Conservation (phyloP, 2,797 vertebrate species). For the Rhyacichthys aspro region DNA sequence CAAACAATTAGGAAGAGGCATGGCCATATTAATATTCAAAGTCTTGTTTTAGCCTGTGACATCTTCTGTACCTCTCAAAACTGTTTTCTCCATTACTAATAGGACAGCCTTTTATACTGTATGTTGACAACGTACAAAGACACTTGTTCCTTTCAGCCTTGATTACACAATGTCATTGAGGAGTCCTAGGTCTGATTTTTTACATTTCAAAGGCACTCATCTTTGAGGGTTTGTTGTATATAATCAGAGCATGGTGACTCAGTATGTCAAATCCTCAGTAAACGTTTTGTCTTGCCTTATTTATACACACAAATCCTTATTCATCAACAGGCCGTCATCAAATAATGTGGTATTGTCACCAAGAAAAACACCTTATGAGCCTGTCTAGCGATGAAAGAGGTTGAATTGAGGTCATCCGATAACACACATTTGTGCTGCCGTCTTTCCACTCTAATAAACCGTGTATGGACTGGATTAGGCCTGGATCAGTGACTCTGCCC, state of each 20-base stretch:
- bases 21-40: constrained; percentile 18
- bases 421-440: constrained; percentile 45
- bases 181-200: constrained; percentile 13
- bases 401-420: constrained; percentile 38
- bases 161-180: constrained; percentile 10
- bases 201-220: constrained; percentile 37
- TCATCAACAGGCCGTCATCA: constrained; percentile 20
- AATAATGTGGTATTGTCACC: constrained; percentile 37
- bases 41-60: constrained; percentile 35
- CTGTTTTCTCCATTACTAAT: background rate
- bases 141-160: constrained; percentile 8
- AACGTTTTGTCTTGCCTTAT: constrained; percentile 19
- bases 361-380: constrained; percentile 29
- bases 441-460: constrained; percentile 78
- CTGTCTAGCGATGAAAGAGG: constrained; percentile 48
- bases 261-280: constrained; percentile 22
- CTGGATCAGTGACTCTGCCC: constrained; percentile 47
- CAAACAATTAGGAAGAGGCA: constrained; percentile 15
- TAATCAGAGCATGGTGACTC: constrained; percentile 22
- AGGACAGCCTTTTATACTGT: constrained; percentile 9
- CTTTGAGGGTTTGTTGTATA: constrained; percentile 19
- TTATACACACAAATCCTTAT: background rate
- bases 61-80: constrained; percentile 19
- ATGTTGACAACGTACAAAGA: constrained; percentile 14
- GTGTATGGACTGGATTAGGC: constrained; percentile 62